A percentile compares a stretch with the other conserved stretches of the same genome.
Conservation (phyloP, 2,888 invertebrate genomes). For the Drosophila phalerata region DNA sequence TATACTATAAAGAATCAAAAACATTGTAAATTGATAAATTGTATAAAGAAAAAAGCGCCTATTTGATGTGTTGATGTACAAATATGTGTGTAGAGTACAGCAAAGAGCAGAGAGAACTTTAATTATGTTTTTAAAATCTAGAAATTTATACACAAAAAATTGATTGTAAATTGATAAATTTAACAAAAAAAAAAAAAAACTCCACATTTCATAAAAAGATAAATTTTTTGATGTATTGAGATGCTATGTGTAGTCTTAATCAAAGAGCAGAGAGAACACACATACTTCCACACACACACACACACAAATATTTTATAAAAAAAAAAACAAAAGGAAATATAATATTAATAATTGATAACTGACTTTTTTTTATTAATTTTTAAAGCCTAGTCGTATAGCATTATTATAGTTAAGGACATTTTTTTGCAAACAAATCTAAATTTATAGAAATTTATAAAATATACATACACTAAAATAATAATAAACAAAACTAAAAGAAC, state of each 20-base stretch:
- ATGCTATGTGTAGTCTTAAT: neutral
- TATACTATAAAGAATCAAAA: neutral
- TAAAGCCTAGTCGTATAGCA: slow-evolving; percentile 72
- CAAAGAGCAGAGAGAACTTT: neutral
- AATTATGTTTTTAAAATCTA: neutral
- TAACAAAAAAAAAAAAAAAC: neutral
- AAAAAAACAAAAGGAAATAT: slow-evolving; percentile 14
- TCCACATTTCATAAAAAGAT: slow-evolving; percentile 3
- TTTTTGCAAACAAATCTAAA: slow-evolving; percentile 50
- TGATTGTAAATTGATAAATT: slow-evolving; percentile 6
- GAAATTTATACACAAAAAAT: slow-evolving; percentile 1
- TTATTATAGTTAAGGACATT: slow-evolving; percentile 66
- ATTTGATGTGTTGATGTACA: slow-evolving; percentile 6
- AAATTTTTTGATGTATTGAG: neutral
- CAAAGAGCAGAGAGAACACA: slow-evolving; percentile 11
- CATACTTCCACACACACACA: slow-evolving; percentile 1
- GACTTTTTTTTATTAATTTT: slow-evolving; percentile 54
- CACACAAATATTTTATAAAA: slow-evolving; percentile 11
- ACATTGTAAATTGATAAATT: neutral
- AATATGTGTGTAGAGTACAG: neutral
- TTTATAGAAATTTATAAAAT: slow-evolving; percentile 36
- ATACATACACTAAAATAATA: slow-evolving; percentile 24
- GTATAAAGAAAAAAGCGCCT: neutral
- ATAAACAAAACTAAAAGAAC: slow-evolving; percentile 23
- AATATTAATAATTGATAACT: slow-evolving; percentile 22